phyloP scores from a whole-genome alignment of 2,888 invertebrate species.

The Lysandra bellargus region DNA sequence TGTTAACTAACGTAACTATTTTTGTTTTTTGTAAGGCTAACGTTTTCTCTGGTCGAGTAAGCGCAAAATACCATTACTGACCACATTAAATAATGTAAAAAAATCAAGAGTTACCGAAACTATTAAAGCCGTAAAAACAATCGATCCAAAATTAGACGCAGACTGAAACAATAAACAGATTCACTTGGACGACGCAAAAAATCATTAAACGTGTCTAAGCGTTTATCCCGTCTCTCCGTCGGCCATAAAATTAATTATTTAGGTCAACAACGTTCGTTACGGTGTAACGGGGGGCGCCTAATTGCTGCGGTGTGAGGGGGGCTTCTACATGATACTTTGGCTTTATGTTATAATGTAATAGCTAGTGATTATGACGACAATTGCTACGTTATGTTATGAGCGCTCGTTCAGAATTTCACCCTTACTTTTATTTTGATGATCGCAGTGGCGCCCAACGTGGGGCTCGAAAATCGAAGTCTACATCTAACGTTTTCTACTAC shows the following conservation, averaged over 20 bases:
- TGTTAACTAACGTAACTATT: too few relatives aligned
- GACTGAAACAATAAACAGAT: slow-evolving; percentile 10
- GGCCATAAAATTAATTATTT: slow-evolving; percentile 20
- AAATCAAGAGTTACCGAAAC: neutral
- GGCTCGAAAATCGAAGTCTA: neutral
- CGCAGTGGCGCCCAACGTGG: slow-evolving; percentile 9
- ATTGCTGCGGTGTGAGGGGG: slow-evolving; percentile 26
- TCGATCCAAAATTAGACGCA: neutral
- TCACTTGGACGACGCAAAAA: slow-evolving; percentile 5
- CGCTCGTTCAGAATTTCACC: neutral
- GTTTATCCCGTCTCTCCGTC: slow-evolving; percentile 2
- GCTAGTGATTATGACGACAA: slow-evolving; percentile 6
- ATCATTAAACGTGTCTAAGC: slow-evolving; percentile 17
- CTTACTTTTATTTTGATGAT: neutral
- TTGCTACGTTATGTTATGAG: neutral
- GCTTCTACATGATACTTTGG: slow-evolving; percentile 6
- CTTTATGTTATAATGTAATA: slow-evolving; percentile 19
- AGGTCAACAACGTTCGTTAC: slow-evolving; percentile 6
- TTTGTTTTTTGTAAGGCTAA: too few relatives aligned
- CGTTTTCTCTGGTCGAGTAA: too few relatives aligned
- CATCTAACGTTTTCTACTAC: too few relatives aligned
- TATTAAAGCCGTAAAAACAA: neutral
- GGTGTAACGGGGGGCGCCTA: slow-evolving; percentile 25
- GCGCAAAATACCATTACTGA: too few relatives aligned
- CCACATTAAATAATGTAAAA: neutral